phyloP scores from a whole-genome alignment of 2,113 vertebrate species.

The Sphaerodactylus townsendi region DNA sequence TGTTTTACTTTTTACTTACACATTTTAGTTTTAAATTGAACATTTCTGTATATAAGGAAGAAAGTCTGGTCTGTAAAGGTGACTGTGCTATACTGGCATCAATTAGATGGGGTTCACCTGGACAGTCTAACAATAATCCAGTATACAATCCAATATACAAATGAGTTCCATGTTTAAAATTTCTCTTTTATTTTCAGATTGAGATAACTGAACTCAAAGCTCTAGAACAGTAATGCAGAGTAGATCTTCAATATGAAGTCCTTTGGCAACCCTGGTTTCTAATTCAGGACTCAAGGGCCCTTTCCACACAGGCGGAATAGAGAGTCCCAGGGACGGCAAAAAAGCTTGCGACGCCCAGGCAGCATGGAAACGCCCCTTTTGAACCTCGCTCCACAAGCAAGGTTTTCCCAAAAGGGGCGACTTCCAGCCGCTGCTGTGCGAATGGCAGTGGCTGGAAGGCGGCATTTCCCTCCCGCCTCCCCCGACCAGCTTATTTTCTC shows the following conservation, averaged over 20 bases:
- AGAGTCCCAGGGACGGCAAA: no score
- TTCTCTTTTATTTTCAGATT: background rate
- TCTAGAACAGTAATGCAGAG: background rate
- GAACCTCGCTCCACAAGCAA: no score
- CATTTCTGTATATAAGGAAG: background rate
- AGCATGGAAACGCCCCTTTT: no score
- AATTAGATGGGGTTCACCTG: background rate
- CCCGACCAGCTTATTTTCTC: no score
- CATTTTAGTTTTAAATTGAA: no score
- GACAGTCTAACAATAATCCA: background rate
- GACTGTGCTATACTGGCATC: background rate
- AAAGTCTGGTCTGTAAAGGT: background rate
- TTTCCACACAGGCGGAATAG: no score
- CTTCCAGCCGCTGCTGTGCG: no score
- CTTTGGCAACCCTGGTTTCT: background rate
- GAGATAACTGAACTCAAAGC: background rate
- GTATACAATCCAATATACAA: background rate
- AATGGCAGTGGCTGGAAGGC: no score
- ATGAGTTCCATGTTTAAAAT: background rate
- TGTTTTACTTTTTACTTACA: background rate
- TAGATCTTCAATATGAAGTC: background rate
- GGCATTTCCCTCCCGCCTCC: no score
- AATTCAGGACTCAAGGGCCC: background rate
- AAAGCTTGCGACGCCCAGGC: no score
- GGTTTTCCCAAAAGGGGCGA: no score